Evolutionary conservation across 2,113 vertebrate species (phyloP), one percentile per base, ranked within the genome.

Genomic region (Sorex araneus): DNA sequence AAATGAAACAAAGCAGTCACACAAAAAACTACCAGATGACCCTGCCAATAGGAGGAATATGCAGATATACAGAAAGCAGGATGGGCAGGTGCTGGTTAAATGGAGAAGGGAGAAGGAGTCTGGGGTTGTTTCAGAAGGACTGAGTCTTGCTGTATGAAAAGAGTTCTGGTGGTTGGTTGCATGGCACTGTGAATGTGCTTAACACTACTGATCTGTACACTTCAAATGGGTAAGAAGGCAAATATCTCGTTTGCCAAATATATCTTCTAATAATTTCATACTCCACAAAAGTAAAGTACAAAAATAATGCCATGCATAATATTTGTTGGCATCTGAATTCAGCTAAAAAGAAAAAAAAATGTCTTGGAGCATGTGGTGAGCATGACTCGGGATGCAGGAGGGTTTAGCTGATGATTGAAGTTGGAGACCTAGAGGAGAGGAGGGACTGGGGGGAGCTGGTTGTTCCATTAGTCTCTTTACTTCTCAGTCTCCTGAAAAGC

Each of bases 371-470:
- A 13, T 4, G 8, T 64, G 43, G 50, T 76, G 30, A 4, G 25
- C 4, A 27, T 23, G 57, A 36, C 18, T 71, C 10, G 21, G 16
- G 0, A 0, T 8, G 40, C 3, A 0, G 27, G 73, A 78, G n/a
- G 30, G 34, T 75, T 19, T 34, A 3, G n/a, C 60, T 30, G 18
- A n/a, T 0, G 12, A 25, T 0, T 30, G 79, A 19, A n/a, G 40
- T 2, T 84, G 74, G 79, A 63, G 45, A 74, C 5, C 6, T 28
- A n/a, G 67, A 21, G 12, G 73, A 45, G 28, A 45, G 34, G 57
- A 40, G 75, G 27, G 30, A 32, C 13, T 63, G 16, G 21, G 3
- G 15, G 11, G 40, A 10, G 25, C 2, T 1, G n/a, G 28, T 71
- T 40, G 16, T 63, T 9, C 0, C 21, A 30, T 30, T 28, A 10